These are phyloP conservation scores for Isichthys henryi DNA, from an alignment of 2,113 vertebrate genomes.

Conservation along the genomic window DNA sequence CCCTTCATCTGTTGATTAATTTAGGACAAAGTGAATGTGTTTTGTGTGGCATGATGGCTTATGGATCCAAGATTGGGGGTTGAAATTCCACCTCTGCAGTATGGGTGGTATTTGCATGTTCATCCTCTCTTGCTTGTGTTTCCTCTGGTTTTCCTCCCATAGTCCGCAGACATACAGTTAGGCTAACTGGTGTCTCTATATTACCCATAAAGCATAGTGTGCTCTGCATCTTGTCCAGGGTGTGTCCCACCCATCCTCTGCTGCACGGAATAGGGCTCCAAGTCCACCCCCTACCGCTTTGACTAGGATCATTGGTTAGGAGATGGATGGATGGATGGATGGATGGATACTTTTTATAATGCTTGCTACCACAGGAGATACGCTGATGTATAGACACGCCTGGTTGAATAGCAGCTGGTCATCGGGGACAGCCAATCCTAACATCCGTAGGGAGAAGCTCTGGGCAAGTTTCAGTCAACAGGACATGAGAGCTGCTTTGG, in stretches of 20 bases:
- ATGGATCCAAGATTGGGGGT: background rate
- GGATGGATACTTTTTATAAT: background rate
- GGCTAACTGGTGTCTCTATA: background rate
- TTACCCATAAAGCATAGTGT: background rate
- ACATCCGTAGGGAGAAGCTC: constrained; percentile 18
- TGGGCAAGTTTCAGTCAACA: constrained; percentile 1
- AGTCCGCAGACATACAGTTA: background rate
- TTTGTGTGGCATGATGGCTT: background rate
- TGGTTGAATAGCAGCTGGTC: constrained; percentile 54
- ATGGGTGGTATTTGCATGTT: background rate
- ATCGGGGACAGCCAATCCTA: constrained; percentile 21
- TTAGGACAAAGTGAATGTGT: background rate
- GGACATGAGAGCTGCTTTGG: constrained; percentile 26
- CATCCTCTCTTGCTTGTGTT: background rate
- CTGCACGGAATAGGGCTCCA: background rate
- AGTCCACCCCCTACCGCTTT: background rate
- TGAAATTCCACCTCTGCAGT: background rate
- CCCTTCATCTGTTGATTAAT: background rate
- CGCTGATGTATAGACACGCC: constrained; percentile 53
- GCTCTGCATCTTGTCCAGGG: background rate
- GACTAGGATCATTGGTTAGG: background rate
- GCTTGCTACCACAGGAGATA: constrained; percentile 42
- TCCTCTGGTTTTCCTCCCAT: background rate
- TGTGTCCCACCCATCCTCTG: background rate
- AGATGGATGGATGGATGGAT: background rate